Conservation (phyloP, 2,888 invertebrate genomes). For the Lasioglossum malachurum region DNA sequence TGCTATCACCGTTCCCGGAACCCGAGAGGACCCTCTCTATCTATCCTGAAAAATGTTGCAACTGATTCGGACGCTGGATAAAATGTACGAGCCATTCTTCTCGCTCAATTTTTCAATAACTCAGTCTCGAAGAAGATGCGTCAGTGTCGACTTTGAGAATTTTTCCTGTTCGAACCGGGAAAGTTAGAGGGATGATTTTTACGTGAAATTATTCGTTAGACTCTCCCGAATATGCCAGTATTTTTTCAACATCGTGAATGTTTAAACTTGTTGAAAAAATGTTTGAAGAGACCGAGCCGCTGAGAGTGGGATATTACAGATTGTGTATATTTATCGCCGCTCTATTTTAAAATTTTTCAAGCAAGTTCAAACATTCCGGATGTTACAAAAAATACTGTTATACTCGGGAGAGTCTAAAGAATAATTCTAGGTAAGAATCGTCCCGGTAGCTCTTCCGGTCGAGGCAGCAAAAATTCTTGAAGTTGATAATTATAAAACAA, state of each 20-base stretch:
- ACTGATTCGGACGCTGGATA: neutral
- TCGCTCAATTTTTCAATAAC: neutral
- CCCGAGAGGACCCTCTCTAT: neutral
- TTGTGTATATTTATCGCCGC: neutral
- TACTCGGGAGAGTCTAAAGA: neutral
- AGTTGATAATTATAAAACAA: neutral
- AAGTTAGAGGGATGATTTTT: neutral
- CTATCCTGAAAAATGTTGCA: neutral
- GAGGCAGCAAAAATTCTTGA: neutral
- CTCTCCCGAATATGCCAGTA: neutral
- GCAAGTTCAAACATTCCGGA: neutral
- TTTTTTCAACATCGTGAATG: neutral
- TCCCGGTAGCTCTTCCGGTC: neutral
- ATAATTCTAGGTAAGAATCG: neutral
- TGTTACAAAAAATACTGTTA: neutral
- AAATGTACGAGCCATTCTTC: neutral
- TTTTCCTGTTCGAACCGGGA: neutral
- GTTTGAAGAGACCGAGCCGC: neutral
- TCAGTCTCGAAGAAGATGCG: neutral
- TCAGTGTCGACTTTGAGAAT: neutral
- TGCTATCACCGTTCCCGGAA: conserved; percentile 52
- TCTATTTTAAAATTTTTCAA: neutral
- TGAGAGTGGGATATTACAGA: neutral
- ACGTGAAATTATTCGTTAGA: neutral
- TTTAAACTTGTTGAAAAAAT: neutral